These are phyloP conservation scores for Hemiprocne comata DNA, from an alignment of 2,113 vertebrate genomes.

Conservation along the genomic window DNA sequence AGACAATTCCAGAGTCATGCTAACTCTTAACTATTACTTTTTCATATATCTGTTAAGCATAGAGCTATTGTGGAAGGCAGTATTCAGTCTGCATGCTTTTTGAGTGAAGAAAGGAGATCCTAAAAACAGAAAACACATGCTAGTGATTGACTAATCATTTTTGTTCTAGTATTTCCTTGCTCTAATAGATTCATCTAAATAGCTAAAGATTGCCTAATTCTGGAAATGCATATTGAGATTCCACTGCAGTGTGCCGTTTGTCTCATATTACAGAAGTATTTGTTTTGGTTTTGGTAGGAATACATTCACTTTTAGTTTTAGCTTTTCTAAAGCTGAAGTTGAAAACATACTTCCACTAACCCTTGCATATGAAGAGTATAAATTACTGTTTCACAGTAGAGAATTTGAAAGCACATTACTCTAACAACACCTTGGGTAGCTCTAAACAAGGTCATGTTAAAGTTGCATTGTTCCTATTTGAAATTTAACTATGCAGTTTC, in stretches of 20 bases:
- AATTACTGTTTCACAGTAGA: not conserved
- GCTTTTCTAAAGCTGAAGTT: not conserved
- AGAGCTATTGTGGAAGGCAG: not conserved
- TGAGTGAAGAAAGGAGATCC: not conserved
- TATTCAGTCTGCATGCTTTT: not conserved
- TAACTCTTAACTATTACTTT: not conserved
- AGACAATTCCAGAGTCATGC: not conserved
- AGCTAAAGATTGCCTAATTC: not conserved
- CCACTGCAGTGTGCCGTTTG: not conserved
- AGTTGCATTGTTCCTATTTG: slow-evolving; percentile 37
- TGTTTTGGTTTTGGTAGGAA: not conserved
- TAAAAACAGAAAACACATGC: not conserved
- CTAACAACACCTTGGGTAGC: not conserved
- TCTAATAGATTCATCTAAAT: not conserved
- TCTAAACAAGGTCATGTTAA: slow-evolving; percentile 60
- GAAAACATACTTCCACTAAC: not conserved
- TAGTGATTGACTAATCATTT: not conserved
- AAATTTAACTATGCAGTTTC: slow-evolving; percentile 27
- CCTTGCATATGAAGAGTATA: not conserved
- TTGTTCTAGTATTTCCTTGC: not conserved
- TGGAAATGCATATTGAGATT: not conserved
- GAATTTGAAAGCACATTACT: not conserved
- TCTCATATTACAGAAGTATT: slow-evolving; percentile 8
- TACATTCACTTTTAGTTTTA: not conserved
- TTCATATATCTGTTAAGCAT: not conserved